Base-by-base conservation (phyloP, 2,888 invertebrate genomes). In the Ornithoptera alexandrae region DNA sequence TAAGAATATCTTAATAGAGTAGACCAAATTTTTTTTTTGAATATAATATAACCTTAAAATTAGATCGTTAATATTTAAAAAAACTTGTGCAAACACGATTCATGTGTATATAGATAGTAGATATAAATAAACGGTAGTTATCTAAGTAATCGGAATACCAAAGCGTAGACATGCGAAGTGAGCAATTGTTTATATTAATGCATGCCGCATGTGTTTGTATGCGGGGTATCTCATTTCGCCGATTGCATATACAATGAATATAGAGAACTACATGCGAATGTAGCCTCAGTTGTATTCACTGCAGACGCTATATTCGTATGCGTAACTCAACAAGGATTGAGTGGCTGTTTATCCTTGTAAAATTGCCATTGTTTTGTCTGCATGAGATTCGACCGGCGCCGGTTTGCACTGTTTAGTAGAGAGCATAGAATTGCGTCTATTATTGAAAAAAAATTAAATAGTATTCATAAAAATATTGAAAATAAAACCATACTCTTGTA, bases 141-240 rank as follows among this genome's bases (percentile, higher is more conserved):
- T 68, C 58, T 39, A 63, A 57, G 60, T 65, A 65, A 69, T 69
- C 39, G 15, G 56, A 57, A 69, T 65, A 60, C 61, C 42, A 61
- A 53, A 65, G 60, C 46, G 69, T 56, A 61, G 65, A 56, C 61
- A 46, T 22, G 5, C 24, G 22, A 46, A 17, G 10, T 22, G 22
- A 60, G 61, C 61, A 65, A 69, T 69, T 65, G 69, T 65, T 69
- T 69, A 63, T 61, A 65, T 65, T 69, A 65, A 69, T 65, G 67
- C 39, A 61, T 58, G 24, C 58, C 62, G 17, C 42, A 36, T 63
- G 42, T 61, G 62, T 62, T 50, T 66, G 58, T 58, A 24, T 69
- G 56, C 36, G 56, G 39, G 62, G 36, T 58, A 30, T 50, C 56
- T 50, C 65, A 62, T 65, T 60, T 65, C 65, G 62, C 65, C 65